Evolutionary conservation across 2,797 vertebrate genomes (phyloP).

Genomic region (Sebastes alutus): DNA sequence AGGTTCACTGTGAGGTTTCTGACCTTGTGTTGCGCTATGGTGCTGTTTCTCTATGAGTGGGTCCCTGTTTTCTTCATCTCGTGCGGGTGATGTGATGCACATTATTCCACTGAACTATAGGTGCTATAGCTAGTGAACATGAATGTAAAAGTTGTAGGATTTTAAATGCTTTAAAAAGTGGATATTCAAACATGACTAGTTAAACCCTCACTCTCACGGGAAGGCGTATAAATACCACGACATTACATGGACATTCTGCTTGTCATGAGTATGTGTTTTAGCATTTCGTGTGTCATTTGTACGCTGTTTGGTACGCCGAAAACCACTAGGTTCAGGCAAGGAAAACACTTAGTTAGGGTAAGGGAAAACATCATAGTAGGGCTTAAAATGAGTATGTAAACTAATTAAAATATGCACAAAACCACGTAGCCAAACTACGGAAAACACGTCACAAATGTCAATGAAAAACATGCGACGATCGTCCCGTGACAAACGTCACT

Average conservation of each 20-base stretch:
- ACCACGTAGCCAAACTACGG: too few relatives aligned
- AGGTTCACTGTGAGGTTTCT: neutral
- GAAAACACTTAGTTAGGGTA: accelerated
- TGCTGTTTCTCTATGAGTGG: neutral
- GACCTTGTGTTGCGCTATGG: neutral
- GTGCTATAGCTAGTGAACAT: neutral
- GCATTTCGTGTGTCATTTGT: too few relatives aligned
- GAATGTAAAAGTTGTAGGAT: neutral
- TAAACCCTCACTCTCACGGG: too few relatives aligned
- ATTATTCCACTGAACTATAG: neutral
- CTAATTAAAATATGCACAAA: too few relatives aligned
- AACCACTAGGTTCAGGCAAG: too few relatives aligned
- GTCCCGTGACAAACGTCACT: accelerated
- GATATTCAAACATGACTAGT: neutral
- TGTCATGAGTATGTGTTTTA: too few relatives aligned
- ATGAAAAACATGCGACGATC: too few relatives aligned
- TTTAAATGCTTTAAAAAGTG: neutral
- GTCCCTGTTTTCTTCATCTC: neutral
- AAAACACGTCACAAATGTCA: too few relatives aligned
- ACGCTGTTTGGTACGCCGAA: accelerated
- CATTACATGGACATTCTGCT: too few relatives aligned
- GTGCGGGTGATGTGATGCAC: neutral
- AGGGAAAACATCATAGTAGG: accelerated
- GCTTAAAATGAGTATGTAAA: too few relatives aligned
- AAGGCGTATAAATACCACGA: too few relatives aligned